phyloP scores from a whole-genome alignment of 2,113 vertebrate genomes.

The Apteryx owenii region DNA sequence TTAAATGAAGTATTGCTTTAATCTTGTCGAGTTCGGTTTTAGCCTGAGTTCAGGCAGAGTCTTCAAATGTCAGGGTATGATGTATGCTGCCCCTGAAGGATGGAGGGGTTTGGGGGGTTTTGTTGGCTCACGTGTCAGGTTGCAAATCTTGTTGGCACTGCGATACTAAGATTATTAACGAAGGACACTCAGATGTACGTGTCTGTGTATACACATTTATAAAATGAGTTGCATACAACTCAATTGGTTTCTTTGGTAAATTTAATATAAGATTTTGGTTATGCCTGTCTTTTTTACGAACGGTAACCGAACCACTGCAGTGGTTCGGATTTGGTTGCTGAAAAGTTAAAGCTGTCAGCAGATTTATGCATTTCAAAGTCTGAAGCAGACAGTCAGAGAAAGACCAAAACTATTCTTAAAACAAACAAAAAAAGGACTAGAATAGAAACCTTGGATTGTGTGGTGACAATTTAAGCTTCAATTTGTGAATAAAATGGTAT shows the following conservation, averaged over 20 bases:
- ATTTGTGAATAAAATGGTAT: slow-evolving; percentile 25
- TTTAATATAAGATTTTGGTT: neutral
- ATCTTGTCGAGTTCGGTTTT: neutral
- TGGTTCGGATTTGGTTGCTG: neutral
- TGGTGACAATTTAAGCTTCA: slow-evolving; percentile 33
- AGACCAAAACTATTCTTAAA: slow-evolving; percentile 39
- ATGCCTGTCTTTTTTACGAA: neutral
- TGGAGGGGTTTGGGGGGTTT: neutral
- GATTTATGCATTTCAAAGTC: neutral
- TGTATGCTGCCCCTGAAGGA: neutral
- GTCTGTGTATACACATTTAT: neutral
- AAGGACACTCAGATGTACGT: neutral
- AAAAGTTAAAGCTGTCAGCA: neutral
- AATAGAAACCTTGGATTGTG: slow-evolving; percentile 36
- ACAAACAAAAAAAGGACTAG: slow-evolving; percentile 6
- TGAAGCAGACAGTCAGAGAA: neutral
- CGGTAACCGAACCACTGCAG: neutral
- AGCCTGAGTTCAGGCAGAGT: neutral
- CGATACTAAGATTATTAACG: neutral
- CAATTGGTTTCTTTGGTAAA: slow-evolving; percentile 17
- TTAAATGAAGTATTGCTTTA: slow-evolving; percentile 39
- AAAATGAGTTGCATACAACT: slow-evolving; percentile 19
- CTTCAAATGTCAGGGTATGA: neutral
- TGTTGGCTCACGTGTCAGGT: neutral
- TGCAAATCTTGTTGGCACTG: neutral